Evolutionary conservation across 2,113 vertebrate genomes (phyloP).

Genomic region (rat (Rattus norvegicus)): GRCr8 NC_086021.1:178531001-178531500

Average conservation of each 20-base stretch:
- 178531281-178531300: slow-evolving; percentile 56
- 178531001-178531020: slow-evolving; percentile 50
- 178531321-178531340: slow-evolving; percentile 31
- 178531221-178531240: slow-evolving; percentile 73
- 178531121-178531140: slow-evolving; percentile 82
- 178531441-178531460: slow-evolving; percentile 20
- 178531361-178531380: slow-evolving; percentile 37
- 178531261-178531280: background rate
- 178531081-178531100: slow-evolving; percentile 62
- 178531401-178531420: slow-evolving; percentile 7
- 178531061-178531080: slow-evolving; percentile 58
- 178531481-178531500: slow-evolving; percentile 53
- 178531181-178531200: slow-evolving; percentile 79
- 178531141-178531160: slow-evolving; percentile 82
- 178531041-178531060: slow-evolving; percentile 61
- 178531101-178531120: slow-evolving; percentile 81
- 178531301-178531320: slow-evolving; percentile 48
- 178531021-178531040: slow-evolving; percentile 73
- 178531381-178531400: slow-evolving; percentile 37
- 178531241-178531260: background rate
- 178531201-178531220: slow-evolving; percentile 75
- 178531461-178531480: slow-evolving; percentile 51
- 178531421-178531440: slow-evolving; percentile 12
- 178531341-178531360: slow-evolving; percentile 20
- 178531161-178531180: slow-evolving; percentile 82